Evolutionary conservation across 2,888 invertebrate species (phyloP), one percentile per base, ranked within the genome.

Genomic region (Chirona hameri): DNA sequence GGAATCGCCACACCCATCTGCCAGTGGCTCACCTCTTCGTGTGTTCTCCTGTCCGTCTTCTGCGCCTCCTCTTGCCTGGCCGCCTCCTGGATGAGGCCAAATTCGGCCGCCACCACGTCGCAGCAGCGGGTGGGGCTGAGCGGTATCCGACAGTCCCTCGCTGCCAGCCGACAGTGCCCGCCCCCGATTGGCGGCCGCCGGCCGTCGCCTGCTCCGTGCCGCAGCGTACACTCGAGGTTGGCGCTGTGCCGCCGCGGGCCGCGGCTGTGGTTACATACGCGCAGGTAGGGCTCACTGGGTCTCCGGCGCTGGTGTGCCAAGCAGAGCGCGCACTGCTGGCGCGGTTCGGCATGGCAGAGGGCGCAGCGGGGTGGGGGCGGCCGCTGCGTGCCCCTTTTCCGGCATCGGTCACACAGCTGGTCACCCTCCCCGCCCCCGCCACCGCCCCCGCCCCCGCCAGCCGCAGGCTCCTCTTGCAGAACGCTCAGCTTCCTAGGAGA

Each of bases 321-420:
- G 52, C 48, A 52, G n/a, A 52, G 52, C 9, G 52, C 27, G 27
- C 48, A 79, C 79, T 48, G 79, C 0, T 31, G 48, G 27, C 79
- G 48, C 79, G 48, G 48, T 4, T 79, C 79, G 79, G 48, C 9
- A 27, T 79, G 52, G 52, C 79, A 81, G 52, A 84, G 81, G 57
- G 81, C 29, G n/a, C 55, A 81, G 46, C 24, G 65, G 60, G 87
- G 87, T 82, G 87, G 86, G 24, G 85, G 85, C 12, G 88, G 87
- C 15, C 87, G 86, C 60, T 87, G 87, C 9, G 87, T 87, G 83
- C 86, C 87, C 39, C 52, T 48, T 27, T 52, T n/a, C n/a, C n/a
- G 79, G 18, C 48, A 79, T 7, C 52, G 52, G 24, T n/a, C 52
- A 46, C 79, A 79, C n/a, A 79, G 21, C 27, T 48, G 48, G 48